Base-by-base conservation (phyloP, 2,797 vertebrate genomes). In the Sebastiscus albofasciatus region DNA sequence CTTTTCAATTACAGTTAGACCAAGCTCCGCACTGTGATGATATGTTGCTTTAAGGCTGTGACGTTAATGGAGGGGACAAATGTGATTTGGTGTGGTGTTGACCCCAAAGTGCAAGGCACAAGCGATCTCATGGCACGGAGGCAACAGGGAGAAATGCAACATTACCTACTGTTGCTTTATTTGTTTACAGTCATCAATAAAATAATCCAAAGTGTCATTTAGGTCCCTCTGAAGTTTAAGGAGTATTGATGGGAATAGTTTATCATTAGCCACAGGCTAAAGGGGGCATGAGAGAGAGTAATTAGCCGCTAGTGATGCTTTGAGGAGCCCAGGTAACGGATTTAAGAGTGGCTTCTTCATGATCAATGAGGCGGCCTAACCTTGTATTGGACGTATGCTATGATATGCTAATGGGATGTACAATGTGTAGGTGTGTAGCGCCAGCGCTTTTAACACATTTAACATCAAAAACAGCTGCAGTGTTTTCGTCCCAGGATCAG, bases 1-100 rank as follows among this genome's bases (percentile, higher is more conserved):
- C 89, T 92, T 96, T 96, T 96, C 93, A 96, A 94, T 96, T 96
- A 96, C 94, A 92, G 92, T 92, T 93, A 88, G 91, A 89, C 92
- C 90, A 77, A 94, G 93, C 91, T 80, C 82, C 83, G 64, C 87
- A 81, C 87, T 85, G 89, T 86, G 87, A 91, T 93, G 94, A 94
- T 93, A 86, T 94, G 94, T 95, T 91, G 91, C 93, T 95, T 94
- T 92, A 93, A 93, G 87, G 89, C 89, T 78, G 72, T 92, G 91
- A 95, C 92, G 91, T 93, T 92, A 96, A 93, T 93, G 83, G 82
- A 89, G 78, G 77, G 93, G 94, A 95, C 92, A 94, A 90, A 96
- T 94, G 70, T 88, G 92, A 95, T 94, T 94, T 93, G 91, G 87
- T 92, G 87, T 82, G 78, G 78, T 83, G 87, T 85, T 92, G 93